Base-by-base conservation (phyloP, 2,113 vertebrate species). In the Apodemus speciosus region DNA sequence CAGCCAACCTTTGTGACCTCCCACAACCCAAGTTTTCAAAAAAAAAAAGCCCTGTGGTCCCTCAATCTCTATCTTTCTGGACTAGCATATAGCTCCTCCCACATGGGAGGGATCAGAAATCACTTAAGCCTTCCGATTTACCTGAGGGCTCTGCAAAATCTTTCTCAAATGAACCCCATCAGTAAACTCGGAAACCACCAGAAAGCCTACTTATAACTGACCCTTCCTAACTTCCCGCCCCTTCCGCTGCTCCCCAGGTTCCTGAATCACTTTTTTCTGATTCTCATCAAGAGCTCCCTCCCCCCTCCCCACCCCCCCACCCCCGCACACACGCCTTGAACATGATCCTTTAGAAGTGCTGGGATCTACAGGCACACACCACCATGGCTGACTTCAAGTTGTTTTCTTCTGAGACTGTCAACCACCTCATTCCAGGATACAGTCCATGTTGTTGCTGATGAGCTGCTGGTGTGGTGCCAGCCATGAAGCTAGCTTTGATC, bases 361-460 rank as follows among this genome's bases (percentile, higher is more conserved):
- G 3, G 15, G 13, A 49, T 40, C 14, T 23, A 32, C 9, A 85
- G 13, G 18, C n/a, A 68, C 30, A 60, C 14, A 30, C 76, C 35
- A 6, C 11, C 51, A 23, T n/a, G 21, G 18, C 60, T 46, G 71
- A 13, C 27, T 85, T 91, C 69, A 77, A 88, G 49, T n/a, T 16
- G 4, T 88, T 88, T 93, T 81, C 62, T 93, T 90, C 71, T 51
- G 68, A 92, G 43, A 84, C 90, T 80, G 68, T 94, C 73, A 87
- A 69, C 2, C 46, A 75, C 51, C 21, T 76, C 38, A 21, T 25
- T 30, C 13, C n/a, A 81, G 53, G 88, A 80, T 11, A 56, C 0
- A 43, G 16, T 4, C 4, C 51, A 40, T 1, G 9, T 27, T 23
- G 58, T 60, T 85, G 76, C 87, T 68, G 73, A 87, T 30, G 58